phyloP scores from a whole-genome alignment of 1,140 invertebrate species.

The Kradibia gibbosae region DNA sequence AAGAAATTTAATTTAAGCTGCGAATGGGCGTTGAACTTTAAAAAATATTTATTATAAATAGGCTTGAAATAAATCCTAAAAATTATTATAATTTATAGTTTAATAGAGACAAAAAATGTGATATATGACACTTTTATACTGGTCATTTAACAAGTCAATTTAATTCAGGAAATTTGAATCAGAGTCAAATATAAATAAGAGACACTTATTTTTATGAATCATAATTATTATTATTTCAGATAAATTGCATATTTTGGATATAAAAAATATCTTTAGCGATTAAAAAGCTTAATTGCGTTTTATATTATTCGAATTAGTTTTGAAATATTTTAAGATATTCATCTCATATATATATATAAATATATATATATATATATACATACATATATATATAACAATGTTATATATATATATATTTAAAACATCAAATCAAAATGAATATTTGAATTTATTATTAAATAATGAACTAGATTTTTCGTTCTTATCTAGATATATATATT shows the following conservation, averaged over 20 bases:
- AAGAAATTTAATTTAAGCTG: neutral
- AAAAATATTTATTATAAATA: constrained; percentile 1
- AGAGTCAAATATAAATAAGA: neutral
- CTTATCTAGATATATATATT: neutral
- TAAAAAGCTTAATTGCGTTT: no score
- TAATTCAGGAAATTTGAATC: neutral
- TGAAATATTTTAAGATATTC: neutral
- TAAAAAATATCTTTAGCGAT: no score
- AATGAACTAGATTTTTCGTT: neutral
- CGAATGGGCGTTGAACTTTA: neutral
- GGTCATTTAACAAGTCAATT: neutral
- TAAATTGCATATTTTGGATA: no score
- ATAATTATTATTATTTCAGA: no score
- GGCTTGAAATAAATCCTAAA: neutral
- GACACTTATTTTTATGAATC: no score
- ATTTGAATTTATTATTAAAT: constrained; percentile 15
- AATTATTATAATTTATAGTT: neutral
- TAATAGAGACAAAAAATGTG: neutral
- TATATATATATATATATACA: no score
- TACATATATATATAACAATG: no score
- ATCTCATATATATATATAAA: no score
- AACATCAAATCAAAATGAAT: constrained; percentile 9
- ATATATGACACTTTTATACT: neutral
- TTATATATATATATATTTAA: no score
- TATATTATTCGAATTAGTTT: neutral